Evolutionary conservation across 2,888 invertebrate genomes (phyloP).

Genomic region (Apeira syringaria): DNA sequence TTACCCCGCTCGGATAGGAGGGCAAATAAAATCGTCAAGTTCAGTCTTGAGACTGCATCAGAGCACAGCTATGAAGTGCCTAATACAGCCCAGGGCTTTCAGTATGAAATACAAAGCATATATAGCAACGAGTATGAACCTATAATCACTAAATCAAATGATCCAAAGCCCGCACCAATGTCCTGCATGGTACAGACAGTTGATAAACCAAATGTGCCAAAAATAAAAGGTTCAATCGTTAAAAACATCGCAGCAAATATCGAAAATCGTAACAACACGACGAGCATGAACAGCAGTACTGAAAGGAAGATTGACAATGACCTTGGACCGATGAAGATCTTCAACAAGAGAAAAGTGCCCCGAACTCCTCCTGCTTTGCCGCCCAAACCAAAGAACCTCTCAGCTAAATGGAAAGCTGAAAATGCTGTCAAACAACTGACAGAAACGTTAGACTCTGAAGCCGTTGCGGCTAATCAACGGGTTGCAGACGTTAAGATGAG

Average conservation of each 20-base stretch:
- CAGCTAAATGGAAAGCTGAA: constrained; percentile 86
- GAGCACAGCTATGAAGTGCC: constrained; percentile 86
- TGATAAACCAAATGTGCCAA: constrained; percentile 61
- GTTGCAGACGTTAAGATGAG: constrained; percentile 82
- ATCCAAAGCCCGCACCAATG: constrained; percentile 58
- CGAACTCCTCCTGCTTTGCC: constrained; percentile 90
- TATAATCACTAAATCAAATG: constrained; percentile 81
- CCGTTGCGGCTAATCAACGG: constrained; percentile 84
- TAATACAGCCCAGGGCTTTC: constrained; percentile 77
- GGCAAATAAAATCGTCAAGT: constrained; percentile 78
- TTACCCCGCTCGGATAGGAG: constrained; percentile 73
- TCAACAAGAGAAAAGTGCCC: constrained; percentile 83
- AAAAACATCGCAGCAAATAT: constrained; percentile 79
- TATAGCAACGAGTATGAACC: constrained; percentile 91
- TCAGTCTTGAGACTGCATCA: constrained; percentile 77
- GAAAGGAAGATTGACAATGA: constrained; percentile 74
- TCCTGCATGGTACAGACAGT: constrained; percentile 50
- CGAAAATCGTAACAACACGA: constrained; percentile 65
- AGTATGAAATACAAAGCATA: constrained; percentile 85
- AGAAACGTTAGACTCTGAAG: constrained; percentile 80
- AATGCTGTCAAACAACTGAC: constrained; percentile 65
- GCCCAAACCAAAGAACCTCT: constrained; percentile 90
- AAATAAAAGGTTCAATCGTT: constrained; percentile 77
- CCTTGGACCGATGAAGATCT: constrained; percentile 70
- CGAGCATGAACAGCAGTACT: constrained; percentile 42